Evolutionary conservation across 2,888 invertebrate genomes (phyloP), one percentile per base, ranked within the genome.

Genomic region (Athalia cordata): DNA sequence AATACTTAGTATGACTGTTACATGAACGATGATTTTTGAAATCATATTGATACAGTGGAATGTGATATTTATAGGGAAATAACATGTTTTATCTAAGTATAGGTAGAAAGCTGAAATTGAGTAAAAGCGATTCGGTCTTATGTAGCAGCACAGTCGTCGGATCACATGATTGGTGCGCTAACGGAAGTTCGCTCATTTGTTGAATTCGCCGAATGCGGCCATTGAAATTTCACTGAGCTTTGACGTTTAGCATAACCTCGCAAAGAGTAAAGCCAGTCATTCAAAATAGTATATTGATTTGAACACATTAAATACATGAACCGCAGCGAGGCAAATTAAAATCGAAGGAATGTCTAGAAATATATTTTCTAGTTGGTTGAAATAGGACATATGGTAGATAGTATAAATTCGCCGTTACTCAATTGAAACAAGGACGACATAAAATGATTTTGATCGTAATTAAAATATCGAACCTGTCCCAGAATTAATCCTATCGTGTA

Each of bases 401-500:
- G 57, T 81, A 78, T 81, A 83, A 29, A 85, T 84, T 83, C 84
- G 82, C 79, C 80, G 76, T 15, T 47, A 65, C 74, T 76, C 52
- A 68, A 85, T 55, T 79, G 70, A 77, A 0, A 59, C 50, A 79
- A 77, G 78, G 43, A 78, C 45, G 65, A 13, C 74, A 80, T 59
- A 78, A 79, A 81, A 62, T 55, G 55, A 29, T 47, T 59, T 13
- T 9, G 72, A 57, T 47, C 5, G 57, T 5, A 11, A 55, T 52
- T 68, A n/a, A 45, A 82, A 79, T 76, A 77, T 81, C 86, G 88
- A 91, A 96, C 96, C 93, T 96, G 96, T 81, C 96, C 96, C 83
- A 96, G 91, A 86, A 96, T 94, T 86, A 96, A 91, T 81, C 96
- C 96, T 80, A 95, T 93, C 61, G 93, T 93, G 87, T 94, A 94